phyloP scores from a whole-genome alignment of 1,140 invertebrate species.

The Drosophila kohkoa region DNA sequence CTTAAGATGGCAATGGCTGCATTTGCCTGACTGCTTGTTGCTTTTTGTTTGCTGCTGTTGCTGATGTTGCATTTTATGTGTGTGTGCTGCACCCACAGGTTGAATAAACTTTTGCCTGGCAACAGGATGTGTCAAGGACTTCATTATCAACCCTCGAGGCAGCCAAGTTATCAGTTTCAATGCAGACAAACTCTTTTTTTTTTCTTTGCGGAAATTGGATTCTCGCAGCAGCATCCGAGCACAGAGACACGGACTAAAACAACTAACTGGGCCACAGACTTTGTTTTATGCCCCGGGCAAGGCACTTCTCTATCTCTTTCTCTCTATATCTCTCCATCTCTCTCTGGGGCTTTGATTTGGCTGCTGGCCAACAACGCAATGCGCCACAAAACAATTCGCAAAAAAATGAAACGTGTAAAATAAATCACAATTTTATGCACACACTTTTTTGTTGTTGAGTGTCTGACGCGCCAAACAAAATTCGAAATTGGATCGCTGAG shows the following conservation, averaged over 20 bases:
- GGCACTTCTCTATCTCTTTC: no score
- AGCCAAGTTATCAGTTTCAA: conserved; percentile 27
- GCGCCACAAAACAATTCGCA: conserved; percentile 47
- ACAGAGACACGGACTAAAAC: neutral
- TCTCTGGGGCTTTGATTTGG: conserved; percentile 27
- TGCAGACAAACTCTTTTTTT: neutral
- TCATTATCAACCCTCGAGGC: conserved; percentile 1
- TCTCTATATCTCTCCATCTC: no score
- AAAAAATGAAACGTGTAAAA: conserved; percentile 36
- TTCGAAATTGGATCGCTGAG: conserved; percentile 28
- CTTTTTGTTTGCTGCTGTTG: conserved; percentile 1
- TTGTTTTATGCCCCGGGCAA: conserved; percentile 31
- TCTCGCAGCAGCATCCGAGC: conserved; percentile 48
- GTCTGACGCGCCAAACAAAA: conserved; percentile 42
- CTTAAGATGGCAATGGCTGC: conserved; percentile 33
- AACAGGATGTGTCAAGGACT: conserved; percentile 52
- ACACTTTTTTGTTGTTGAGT: conserved; percentile 20
- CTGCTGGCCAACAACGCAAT: conserved; percentile 62
- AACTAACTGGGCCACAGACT: conserved; percentile 47
- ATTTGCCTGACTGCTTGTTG: conserved; percentile 21
- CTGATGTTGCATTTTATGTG: conserved; percentile 10
- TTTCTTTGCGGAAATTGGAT: conserved; percentile 69
- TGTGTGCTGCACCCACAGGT: conserved; percentile 50
- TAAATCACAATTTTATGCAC: conserved; percentile 59
- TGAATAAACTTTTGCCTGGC: conserved; percentile 70